These are phyloP conservation scores for Popillia japonica DNA, from an alignment of 1,140 invertebrate species.

Conservation along the genomic window DNA sequence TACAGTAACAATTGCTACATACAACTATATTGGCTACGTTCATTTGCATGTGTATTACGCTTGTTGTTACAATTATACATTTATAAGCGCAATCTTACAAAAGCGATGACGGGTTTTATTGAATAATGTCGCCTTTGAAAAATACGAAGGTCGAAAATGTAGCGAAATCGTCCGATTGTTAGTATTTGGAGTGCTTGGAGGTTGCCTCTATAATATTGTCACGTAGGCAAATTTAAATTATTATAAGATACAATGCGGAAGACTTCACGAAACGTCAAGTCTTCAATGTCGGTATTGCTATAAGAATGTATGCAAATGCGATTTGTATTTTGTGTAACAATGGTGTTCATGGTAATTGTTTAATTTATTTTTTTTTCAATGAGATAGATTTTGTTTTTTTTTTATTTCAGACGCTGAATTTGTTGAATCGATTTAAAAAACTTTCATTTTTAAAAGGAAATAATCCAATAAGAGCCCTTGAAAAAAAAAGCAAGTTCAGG, in stretches of 20 bases:
- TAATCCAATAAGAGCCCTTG: too few relatives aligned
- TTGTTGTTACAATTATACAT: neutral
- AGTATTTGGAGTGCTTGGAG: neutral
- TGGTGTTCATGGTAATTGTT: too few relatives aligned
- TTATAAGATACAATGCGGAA: neutral
- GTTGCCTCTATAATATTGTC: constrained; percentile 4
- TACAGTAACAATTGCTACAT: neutral
- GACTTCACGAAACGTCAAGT: neutral
- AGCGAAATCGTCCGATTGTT: neutral
- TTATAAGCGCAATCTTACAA: neutral
- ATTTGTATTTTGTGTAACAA: too few relatives aligned
- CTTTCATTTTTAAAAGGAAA: too few relatives aligned
- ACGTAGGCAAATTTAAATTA: constrained; percentile 1
- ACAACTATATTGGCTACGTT: neutral
- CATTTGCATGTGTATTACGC: neutral
- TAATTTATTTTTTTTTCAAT: too few relatives aligned
- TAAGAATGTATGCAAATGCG: too few relatives aligned
- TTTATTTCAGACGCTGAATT: too few relatives aligned
- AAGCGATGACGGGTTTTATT: neutral
- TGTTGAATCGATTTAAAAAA: too few relatives aligned
- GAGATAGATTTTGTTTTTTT: too few relatives aligned
- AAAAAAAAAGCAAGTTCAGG: too few relatives aligned
- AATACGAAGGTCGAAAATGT: neutral
- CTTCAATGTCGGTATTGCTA: neutral
- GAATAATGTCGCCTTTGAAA: neutral